Conservation (phyloP, 2,113 vertebrate genomes). For the Microtus oregoni region DNA sequence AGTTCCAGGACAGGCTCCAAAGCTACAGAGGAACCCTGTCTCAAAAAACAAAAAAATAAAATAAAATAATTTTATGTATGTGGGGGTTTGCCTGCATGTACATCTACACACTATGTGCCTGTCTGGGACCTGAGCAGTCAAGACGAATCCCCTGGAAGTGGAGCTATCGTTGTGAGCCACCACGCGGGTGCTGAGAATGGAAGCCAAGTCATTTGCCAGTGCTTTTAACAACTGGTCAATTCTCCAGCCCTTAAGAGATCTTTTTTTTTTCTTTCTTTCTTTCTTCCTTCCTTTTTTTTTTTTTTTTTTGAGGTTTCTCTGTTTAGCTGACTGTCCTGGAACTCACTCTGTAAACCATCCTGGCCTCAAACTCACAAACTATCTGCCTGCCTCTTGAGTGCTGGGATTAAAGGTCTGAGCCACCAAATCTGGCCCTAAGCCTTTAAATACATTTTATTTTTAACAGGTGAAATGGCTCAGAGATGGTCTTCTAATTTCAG, state of each 20-base stretch:
- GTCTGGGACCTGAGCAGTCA: neutral
- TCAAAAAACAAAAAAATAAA: too few species aligned
- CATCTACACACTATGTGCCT: neutral
- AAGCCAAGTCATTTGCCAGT: neutral
- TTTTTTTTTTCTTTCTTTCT: neutral
- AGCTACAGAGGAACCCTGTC: too few species aligned
- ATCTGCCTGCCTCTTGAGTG: neutral
- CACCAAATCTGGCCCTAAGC: neutral
- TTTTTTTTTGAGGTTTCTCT: neutral
- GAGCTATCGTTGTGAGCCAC: neutral
- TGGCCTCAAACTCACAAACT: neutral
- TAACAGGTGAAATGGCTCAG: neutral
- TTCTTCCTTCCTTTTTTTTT: accelerated
- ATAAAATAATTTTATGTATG: neutral
- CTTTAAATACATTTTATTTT: neutral
- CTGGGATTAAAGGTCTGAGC: neutral
- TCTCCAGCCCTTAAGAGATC: neutral
- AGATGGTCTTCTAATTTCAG: neutral
- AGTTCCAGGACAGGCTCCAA: too few species aligned
- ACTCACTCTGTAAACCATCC: neutral
- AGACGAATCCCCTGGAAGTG: neutral
- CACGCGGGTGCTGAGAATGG: neutral
- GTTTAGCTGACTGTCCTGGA: neutral
- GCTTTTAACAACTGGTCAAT: neutral
- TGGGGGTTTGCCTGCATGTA: neutral